These are phyloP conservation scores for Antigone vipio DNA, from an alignment of 2,113 vertebrate species.

Conservation along the genomic window DNA sequence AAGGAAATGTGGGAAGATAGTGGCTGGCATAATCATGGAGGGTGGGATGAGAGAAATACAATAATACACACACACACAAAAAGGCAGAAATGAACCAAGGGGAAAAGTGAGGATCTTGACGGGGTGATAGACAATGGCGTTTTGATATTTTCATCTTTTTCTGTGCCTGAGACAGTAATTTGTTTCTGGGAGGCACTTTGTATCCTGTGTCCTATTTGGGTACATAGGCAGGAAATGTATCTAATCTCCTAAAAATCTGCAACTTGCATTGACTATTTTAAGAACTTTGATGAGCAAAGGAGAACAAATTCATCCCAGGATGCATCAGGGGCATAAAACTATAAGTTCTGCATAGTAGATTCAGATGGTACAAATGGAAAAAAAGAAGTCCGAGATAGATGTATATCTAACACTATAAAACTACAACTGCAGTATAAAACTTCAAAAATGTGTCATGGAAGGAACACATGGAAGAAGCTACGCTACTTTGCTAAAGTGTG, in stretches of 20 bases:
- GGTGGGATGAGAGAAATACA: neutral
- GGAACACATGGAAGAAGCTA: neutral
- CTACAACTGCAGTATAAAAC: neutral
- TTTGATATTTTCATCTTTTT: neutral
- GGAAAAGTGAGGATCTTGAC: neutral
- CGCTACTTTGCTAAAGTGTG: neutral
- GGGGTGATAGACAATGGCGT: neutral
- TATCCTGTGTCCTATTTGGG: neutral
- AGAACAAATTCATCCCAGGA: neutral
- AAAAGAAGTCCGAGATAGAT: neutral
- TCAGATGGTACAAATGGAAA: neutral
- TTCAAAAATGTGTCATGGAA: neutral
- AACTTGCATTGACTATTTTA: neutral
- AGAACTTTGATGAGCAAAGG: neutral
- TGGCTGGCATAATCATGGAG: neutral
- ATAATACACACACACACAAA: neutral
- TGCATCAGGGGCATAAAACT: neutral
- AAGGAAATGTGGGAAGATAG: neutral
- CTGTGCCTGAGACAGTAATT: neutral
- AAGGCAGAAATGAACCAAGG: neutral
- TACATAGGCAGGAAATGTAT: neutral
- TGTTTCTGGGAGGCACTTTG: neutral
- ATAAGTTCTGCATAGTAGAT: neutral
- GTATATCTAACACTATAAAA: neutral
- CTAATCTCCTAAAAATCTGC: neutral